Percentiles rank a stretch among this genome's conserved stretches.
phyloP scores from a whole-genome alignment of 2,113 vertebrate genomes.

The Corythaeola cristata region DNA sequence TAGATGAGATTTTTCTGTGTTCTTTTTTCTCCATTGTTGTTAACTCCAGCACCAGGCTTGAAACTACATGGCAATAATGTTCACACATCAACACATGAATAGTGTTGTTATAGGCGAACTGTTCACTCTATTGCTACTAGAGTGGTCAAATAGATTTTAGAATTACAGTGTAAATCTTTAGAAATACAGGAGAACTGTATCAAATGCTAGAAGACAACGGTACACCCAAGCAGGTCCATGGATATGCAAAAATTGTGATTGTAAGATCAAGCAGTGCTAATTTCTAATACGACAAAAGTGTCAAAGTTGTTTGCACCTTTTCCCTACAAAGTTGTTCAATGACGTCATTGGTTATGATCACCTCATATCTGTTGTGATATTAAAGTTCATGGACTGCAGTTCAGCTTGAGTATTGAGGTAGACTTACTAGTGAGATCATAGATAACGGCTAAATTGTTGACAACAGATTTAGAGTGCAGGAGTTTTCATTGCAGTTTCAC shows the following conservation, averaged over 20 bases:
- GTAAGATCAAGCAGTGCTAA: not conserved
- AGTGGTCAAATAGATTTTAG: not conserved
- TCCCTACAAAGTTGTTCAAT: not conserved
- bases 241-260: not conserved
- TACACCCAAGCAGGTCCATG: not conserved
- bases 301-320: not conserved
- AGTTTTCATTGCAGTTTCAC: not conserved
- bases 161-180: not conserved
- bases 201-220: not conserved
- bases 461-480: not conserved
- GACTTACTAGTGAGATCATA: not conserved
- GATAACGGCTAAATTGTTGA: not conserved
- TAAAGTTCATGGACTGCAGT: not conserved
- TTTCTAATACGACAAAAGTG: not conserved
- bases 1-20: not conserved
- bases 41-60: not conserved
- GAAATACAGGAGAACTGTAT: not conserved
- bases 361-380: not conserved
- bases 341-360: not conserved
- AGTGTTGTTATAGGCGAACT: not conserved
- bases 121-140: not conserved
- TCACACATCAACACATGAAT: not conserved
- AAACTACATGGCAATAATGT: not conserved
- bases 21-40: not conserved
- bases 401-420: not conserved